Evolutionary conservation across 1,140 invertebrate genomes (phyloP), one percentile per base, ranked within the genome.

Genomic region (Apis mellifera): DNA sequence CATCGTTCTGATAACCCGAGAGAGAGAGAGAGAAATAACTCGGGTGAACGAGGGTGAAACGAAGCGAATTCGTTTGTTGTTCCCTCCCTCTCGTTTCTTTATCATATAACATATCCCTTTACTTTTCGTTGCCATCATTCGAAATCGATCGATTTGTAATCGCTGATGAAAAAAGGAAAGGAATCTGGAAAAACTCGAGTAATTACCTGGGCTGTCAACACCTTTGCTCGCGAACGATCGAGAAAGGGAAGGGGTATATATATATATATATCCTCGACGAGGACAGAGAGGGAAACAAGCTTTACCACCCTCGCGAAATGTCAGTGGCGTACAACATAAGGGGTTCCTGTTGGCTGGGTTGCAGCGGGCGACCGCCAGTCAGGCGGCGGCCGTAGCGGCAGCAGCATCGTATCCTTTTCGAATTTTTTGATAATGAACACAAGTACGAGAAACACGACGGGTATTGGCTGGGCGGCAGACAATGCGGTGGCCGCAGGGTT

Each of bases 401-500:
- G 69, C 32, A 23, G 59, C 79, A 76, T 83, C 87, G 86, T 86
- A 7, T 89, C 90, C 89, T 92, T 92, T 86, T 88, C 85, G 89
- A 92, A 89, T 90, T 91, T 92, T 90, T 90, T 91, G 90, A 92
- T 93, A 93, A 94, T 93, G 93, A 94, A 93, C 89, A 89, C 92
- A 93, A 93, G 92, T 93, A 93, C 74, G 91, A 93, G 92, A 92
- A 93, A 91, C 87, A 91, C 89, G 90, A 90, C 77, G 87, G 90
- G 91, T 92, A 94, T 94, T 94, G 93, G 92, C 90, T 91, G 91
- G 89, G 84, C 90, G 84, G 84, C 78, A 93, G 92, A 93, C 93
- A 94, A 94, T 94, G 89, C 90, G 84, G 88, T 91, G 92, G 93
- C 93, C 93, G 94, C 92, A 86, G 93, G 94, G 92, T 92, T 93